Percentiles rank a stretch among this genome's conserved stretches.
phyloP scores from a whole-genome alignment of 2,888 invertebrate species.

The Cabera pusaria region DNA sequence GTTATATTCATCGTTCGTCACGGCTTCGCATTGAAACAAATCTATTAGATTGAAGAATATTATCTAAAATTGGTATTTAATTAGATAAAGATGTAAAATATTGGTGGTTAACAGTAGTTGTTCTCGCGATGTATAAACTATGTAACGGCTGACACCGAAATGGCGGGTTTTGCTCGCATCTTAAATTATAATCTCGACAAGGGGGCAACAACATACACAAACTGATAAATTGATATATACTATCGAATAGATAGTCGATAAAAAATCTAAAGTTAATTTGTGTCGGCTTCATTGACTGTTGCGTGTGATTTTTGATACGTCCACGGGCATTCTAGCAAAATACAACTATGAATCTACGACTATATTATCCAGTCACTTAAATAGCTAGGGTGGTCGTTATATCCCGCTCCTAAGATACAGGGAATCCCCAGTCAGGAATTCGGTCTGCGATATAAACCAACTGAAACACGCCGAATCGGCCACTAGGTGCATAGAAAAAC shows the following conservation, averaged over 20 bases:
- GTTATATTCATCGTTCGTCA: slow-evolving; percentile 38
- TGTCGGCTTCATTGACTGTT: too few species aligned
- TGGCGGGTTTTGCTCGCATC: slow-evolving; percentile 23
- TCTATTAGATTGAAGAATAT: slow-evolving; percentile 30
- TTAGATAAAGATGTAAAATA: slow-evolving; percentile 47
- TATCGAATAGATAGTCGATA: too few species aligned
- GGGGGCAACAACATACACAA: too few species aligned
- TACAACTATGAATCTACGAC: too few species aligned
- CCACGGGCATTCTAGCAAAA: too few species aligned
- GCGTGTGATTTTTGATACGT: too few species aligned
- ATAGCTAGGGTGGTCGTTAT: too few species aligned
- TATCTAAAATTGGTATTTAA: slow-evolving; percentile 26
- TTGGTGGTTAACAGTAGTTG: slow-evolving; percentile 36
- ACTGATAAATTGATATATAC: too few species aligned
- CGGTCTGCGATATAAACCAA: slow-evolving; percentile 15
- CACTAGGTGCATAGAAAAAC: slow-evolving; percentile 55
- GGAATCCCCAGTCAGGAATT: slow-evolving; percentile 3
- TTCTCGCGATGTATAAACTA: slow-evolving; percentile 35
- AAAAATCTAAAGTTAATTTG: too few species aligned
- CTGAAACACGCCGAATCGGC: slow-evolving; percentile 24
- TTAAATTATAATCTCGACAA: background rate
- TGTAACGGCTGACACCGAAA: slow-evolving; percentile 44
- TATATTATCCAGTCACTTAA: too few species aligned
- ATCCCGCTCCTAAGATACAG: slow-evolving; percentile 3
- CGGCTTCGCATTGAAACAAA: slow-evolving; percentile 46